Base-by-base conservation (phyloP, 1,140 invertebrate species). In the Drosophila ironensis region DNA sequence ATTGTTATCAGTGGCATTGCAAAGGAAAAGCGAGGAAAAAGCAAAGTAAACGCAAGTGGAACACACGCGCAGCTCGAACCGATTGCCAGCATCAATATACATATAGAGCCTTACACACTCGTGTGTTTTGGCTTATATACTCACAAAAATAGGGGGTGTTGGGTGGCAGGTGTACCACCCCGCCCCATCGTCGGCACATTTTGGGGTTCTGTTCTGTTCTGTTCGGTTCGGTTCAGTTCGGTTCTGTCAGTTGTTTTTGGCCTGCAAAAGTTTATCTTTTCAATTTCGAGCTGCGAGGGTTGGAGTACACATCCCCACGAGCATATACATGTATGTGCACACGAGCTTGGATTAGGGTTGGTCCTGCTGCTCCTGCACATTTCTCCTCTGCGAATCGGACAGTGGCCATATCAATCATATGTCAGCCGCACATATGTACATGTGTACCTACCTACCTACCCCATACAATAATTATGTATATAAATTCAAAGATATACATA, bases 241-340 rank as follows among this genome's bases (percentile, higher is more conserved):
- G 19, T 50, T 57, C 45, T 54, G 28, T 64, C 60, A 63, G 59
- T 78, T 67, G 50, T 74, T 76, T 72, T 72, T 71, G 78, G 70
- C 48, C 74, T 60, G 60, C 69, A 86, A 84, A 63, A 84, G 78
- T 84, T 84, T 84, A 84, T 84, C 80, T 84, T 84, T 84, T 84
- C 78, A 84, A 84, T 84, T 84, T 78, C 68, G 47, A 57, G 54
- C 54, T 71, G 37, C 54, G 37, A 51, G 63, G 66, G 68, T 48
- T 53, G 53, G 46, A 52, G 45, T n/a, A n/a, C n/a, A n/a, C n/a
- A n/a, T n/a, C n/a, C n/a, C n/a, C n/a, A n/a, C n/a, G n/a, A n/a
- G n/a, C n/a, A n/a, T n/a, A 22, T 14, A 12, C 52, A 37, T 38
- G 22, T 68, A 57, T 77, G 63, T 53, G 56, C 50, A 59, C 7